These are phyloP conservation scores for Drosophila kanapiae DNA, from an alignment of 1,140 invertebrate species.

Conservation along the genomic window DNA sequence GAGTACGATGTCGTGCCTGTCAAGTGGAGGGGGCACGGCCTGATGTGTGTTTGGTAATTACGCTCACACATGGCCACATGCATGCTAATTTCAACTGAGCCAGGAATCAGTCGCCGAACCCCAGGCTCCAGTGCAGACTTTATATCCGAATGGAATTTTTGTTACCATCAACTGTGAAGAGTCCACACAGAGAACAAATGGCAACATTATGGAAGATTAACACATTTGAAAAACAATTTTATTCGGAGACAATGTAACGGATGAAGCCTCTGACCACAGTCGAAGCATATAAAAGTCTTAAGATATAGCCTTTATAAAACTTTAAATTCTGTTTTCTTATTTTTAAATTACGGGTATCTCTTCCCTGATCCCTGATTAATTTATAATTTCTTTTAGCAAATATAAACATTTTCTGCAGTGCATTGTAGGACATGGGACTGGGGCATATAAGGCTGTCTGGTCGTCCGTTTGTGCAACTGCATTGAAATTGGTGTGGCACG, in stretches of 20 bases:
- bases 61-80: slow-evolving; percentile 70
- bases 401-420: slow-evolving; percentile 1
- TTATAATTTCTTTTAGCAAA: background rate
- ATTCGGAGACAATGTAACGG: too few species aligned
- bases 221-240: background rate
- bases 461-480: slow-evolving; percentile 41
- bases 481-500: slow-evolving; percentile 57
- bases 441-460: background rate
- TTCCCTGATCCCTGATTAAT: background rate
- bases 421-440: background rate
- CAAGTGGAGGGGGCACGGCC: background rate
- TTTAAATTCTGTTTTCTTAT: too few species aligned
- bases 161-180: slow-evolving; percentile 19
- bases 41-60: slow-evolving; percentile 64
- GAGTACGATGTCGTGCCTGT: background rate
- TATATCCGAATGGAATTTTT: slow-evolving; percentile 60
- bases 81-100: slow-evolving; percentile 64
- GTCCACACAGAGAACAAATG: slow-evolving; percentile 2
- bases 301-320: background rate
- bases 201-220: background rate
- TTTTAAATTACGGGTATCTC: background rate
- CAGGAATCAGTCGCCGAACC: slow-evolving; percentile 20
- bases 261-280: too few species aligned
- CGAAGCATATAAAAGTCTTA: background rate
- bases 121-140: slow-evolving; percentile 10